These are phyloP conservation scores for Sparus aurata DNA, from an alignment of 2,797 vertebrate species.

Conservation along the genomic window DNA sequence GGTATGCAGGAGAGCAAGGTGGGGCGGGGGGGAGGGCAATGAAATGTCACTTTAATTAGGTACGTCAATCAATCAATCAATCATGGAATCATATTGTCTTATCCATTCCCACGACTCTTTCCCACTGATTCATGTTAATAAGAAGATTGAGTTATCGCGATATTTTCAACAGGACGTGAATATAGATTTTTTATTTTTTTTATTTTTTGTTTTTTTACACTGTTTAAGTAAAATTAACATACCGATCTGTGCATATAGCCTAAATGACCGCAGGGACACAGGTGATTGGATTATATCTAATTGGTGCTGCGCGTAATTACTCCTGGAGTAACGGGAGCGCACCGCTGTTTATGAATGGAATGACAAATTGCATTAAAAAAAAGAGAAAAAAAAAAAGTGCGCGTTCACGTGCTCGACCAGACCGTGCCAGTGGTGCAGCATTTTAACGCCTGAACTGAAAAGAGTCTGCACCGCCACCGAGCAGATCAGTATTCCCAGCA, in stretches of 20 bases:
- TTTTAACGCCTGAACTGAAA: constrained; percentile 59
- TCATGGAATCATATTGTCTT: neutral
- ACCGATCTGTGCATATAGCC: neutral
- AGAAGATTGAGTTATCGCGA: constrained; percentile 56
- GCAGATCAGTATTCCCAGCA: constrained; percentile 63
- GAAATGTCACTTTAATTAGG: neutral
- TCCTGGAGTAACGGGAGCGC: constrained; percentile 28
- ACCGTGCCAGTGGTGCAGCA: constrained; percentile 74
- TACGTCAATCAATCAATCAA: constrained; percentile 2
- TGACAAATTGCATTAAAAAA: constrained; percentile 32
- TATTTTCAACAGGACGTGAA: constrained; percentile 4
- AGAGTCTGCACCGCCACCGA: constrained; percentile 54
- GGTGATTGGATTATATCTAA: constrained; percentile 33
- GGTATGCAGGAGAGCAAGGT: constrained; percentile 75
- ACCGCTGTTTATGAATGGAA: constrained; percentile 47
- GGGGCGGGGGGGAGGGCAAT: neutral
- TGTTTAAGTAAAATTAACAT: neutral
- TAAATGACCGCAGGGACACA: neutral
- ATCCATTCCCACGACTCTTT: neutral
- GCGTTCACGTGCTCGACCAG: constrained; percentile 64
- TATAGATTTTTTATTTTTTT: neutral
- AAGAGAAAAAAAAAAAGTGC: constrained; percentile 29
- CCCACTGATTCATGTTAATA: constrained; percentile 13
- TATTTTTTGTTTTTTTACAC: neutral
- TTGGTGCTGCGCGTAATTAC: constrained; percentile 39